phyloP scores from a whole-genome alignment of 2,113 vertebrate species.

The Sisor rabdophorus region DNA sequence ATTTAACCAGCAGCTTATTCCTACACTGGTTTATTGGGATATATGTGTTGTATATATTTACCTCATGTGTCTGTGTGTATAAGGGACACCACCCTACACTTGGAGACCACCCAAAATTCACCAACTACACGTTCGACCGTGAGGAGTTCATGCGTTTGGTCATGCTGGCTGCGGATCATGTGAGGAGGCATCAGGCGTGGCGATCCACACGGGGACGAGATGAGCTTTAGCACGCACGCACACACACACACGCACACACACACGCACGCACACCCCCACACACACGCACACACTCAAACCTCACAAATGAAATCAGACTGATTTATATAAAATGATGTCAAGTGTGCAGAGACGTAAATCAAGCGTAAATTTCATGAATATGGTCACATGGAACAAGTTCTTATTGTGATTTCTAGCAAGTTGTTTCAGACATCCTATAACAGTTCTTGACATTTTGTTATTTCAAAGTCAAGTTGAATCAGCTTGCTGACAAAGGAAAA shows the following conservation, averaged over 20 bases:
- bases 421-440: background rate
- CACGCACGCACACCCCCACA: constrained; percentile 11
- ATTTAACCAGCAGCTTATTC: background rate
- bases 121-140: constrained; percentile 92
- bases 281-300: background rate
- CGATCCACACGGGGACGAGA: constrained; percentile 67
- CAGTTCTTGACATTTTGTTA: background rate
- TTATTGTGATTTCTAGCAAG: background rate
- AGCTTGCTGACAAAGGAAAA: background rate
- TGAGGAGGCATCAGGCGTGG: constrained; percentile 83
- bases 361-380: background rate
- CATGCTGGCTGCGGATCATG: constrained; percentile 78
- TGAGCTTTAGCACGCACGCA: constrained; percentile 73
- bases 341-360: background rate
- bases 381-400: background rate
- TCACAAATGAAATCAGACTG: background rate
- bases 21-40: background rate
- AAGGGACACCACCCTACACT: constrained; percentile 97
- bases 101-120: constrained; percentile 95
- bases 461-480: background rate
- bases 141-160: constrained; percentile 90
- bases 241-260: constrained; percentile 27
- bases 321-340: background rate
- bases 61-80: constrained; percentile 16
- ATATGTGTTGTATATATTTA: background rate